Conservation (phyloP, 2,888 invertebrate genomes). For the Lasioglossum morio region DNA sequence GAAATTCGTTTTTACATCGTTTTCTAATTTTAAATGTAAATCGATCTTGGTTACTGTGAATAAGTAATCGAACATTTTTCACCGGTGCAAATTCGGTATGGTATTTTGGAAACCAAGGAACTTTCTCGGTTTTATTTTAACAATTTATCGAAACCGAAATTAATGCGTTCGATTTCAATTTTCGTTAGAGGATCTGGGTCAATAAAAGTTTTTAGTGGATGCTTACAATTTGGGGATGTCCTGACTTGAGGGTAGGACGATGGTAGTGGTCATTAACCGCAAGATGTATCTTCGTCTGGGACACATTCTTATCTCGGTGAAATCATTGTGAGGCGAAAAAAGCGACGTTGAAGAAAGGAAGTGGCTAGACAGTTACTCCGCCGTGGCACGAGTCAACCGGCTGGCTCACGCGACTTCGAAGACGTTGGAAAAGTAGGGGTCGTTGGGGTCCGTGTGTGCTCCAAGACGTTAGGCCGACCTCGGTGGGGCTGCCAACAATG, state of each 20-base stretch:
- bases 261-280: neutral
- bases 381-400: slow-evolving; percentile 68
- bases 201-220: neutral
- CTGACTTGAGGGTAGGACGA: too few species aligned
- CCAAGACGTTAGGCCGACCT: slow-evolving; percentile 79
- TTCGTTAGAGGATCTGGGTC: neutral
- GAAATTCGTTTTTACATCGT: slow-evolving; percentile 7
- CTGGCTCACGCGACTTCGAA: slow-evolving; percentile 72
- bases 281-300: neutral
- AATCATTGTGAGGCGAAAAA: slow-evolving; percentile 12
- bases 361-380: slow-evolving; percentile 73
- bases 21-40: neutral
- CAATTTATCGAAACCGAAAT: neutral
- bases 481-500: slow-evolving; percentile 75
- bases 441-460: slow-evolving; percentile 58
- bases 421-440: slow-evolving; percentile 77
- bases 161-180: neutral
- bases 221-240: neutral
- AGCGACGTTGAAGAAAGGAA: slow-evolving; percentile 27
- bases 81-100: too few species aligned
- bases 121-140: neutral
- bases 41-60: neutral
- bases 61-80: slow-evolving; percentile 11
- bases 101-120: neutral
- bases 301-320: slow-evolving; percentile 20